Percentiles rank a stretch among this genome's conserved stretches.
phyloP scores from a whole-genome alignment of 1,140 invertebrate genomes.

The Melipona quadrifasciata region DNA sequence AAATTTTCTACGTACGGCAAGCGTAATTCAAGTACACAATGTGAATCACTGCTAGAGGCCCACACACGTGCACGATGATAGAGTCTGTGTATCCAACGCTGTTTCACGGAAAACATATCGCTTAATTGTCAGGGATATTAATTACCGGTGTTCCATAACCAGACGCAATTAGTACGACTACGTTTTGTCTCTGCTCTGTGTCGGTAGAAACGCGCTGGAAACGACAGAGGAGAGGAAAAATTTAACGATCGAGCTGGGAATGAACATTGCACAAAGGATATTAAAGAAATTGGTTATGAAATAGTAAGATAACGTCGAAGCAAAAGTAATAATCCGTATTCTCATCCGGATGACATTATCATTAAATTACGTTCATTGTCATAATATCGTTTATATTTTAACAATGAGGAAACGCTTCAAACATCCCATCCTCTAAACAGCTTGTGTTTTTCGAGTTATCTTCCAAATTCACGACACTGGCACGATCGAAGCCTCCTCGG shows the following conservation, averaged over 20 bases:
- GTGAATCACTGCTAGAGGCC: neutral
- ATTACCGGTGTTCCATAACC: slow-evolving; percentile 1
- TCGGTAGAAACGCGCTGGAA: neutral
- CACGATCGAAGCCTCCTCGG: neutral
- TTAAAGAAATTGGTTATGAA: neutral
- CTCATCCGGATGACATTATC: neutral
- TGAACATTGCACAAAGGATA: too few species aligned
- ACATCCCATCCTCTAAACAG: neutral
- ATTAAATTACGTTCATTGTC: neutral
- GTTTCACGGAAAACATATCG: slow-evolving; percentile 1
- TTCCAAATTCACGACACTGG: neutral
- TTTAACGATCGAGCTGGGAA: neutral
- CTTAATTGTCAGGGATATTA: neutral
- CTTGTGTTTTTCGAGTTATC: slow-evolving; percentile 2
- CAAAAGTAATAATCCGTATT: neutral
- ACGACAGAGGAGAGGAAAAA: neutral
- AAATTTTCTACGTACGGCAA: too few species aligned
- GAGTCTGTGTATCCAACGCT: neutral
- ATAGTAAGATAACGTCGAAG: neutral
- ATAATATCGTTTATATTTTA: neutral
- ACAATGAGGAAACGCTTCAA: neutral
- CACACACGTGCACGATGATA: neutral
- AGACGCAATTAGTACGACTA: neutral
- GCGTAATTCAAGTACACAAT: too few species aligned
- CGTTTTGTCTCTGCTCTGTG: neutral